Base-by-base conservation (phyloP, 2,888 invertebrate species). In the Cheilosia variabilis region DNA sequence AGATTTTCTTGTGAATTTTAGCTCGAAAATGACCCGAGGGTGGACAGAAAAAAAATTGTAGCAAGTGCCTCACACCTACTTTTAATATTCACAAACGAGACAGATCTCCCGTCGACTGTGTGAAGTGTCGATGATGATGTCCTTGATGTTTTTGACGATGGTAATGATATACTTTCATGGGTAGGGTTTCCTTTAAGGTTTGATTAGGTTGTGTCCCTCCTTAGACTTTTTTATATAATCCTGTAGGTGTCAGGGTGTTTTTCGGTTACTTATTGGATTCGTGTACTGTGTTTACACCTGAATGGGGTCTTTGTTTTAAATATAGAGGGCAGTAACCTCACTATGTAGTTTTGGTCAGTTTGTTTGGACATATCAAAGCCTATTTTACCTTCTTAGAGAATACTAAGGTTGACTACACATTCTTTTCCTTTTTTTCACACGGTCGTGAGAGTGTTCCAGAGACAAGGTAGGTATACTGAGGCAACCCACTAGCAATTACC, bases 1-100 rank as follows among this genome's bases (percentile, higher is more conserved):
- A 55, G 17, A 55, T 47, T 65, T 55, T 24, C 37, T 75, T 75
- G 31, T 63, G 27, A 66, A 57, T 66, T 69, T 77, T 45, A 60
- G 53, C 45, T 37, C 34, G 19, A 57, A 69, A 57, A 63, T 15
- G 19, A 41, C 19, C 53, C 77, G 52, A 69, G 53, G 77, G 52
- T 6, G 43, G n/a, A 19, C 1, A 41, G 50, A 65, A 47, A 3
- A 22, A n/a, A 4, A 65, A 50, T 2, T 15, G 19, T 19, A 60
- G 22, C 24, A 5, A 22, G 6, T 27, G 5, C 5, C 27, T 6
- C 27, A 10, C 13, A n/a, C 9, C 24, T n/a, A 41, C n/a, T 41
- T 22, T 22, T 58, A 13, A 34, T 19, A 22, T 9, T 5, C 37
- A 22, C 22, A 9, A 24, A 17, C 10, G 22, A 15, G 13, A 65